Evolutionary conservation across 2,797 vertebrate genomes (phyloP).

Genomic region (Diglossa cyanea): DNA sequence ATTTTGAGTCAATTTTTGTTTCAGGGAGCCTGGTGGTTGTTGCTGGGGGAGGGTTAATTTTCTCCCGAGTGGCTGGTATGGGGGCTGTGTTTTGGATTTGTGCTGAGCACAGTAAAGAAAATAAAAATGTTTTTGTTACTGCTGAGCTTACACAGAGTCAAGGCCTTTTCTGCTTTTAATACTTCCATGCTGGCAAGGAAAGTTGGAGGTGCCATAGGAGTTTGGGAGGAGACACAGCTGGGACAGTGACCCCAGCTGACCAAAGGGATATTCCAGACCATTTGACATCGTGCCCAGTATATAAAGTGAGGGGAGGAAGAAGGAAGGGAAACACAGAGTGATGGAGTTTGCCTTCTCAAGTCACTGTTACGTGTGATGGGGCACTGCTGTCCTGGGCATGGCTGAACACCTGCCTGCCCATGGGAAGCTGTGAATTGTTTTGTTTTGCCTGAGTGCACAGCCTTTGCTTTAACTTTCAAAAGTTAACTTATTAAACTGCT

Average conservation of each 20-base stretch:
- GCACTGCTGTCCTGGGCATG: not conserved
- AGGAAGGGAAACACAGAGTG: not conserved
- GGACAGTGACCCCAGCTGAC: not conserved
- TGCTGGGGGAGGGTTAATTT: not conserved
- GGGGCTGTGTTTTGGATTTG: not conserved
- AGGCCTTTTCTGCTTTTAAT: not conserved
- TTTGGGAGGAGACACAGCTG: not conserved
- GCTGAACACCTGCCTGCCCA: not conserved
- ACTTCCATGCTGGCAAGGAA: not conserved
- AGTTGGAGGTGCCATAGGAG: not conserved
- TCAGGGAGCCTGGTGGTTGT: not conserved
- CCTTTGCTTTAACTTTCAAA: not conserved
- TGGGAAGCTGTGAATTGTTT: not conserved
- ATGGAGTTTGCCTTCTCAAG: not conserved
- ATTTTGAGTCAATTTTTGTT: not conserved
- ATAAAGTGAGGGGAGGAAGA: not conserved
- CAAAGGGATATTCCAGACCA: not conserved
- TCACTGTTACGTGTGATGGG: accelerated
- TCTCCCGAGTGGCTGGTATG: not conserved
- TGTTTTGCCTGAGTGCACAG: not conserved
- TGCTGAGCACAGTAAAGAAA: not conserved
- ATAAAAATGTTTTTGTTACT: not conserved
- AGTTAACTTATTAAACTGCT: not conserved
- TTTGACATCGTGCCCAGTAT: not conserved
- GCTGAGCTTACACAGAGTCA: not conserved